Conservation (phyloP, 2,113 vertebrate genomes). For the Abramis brama region DNA sequence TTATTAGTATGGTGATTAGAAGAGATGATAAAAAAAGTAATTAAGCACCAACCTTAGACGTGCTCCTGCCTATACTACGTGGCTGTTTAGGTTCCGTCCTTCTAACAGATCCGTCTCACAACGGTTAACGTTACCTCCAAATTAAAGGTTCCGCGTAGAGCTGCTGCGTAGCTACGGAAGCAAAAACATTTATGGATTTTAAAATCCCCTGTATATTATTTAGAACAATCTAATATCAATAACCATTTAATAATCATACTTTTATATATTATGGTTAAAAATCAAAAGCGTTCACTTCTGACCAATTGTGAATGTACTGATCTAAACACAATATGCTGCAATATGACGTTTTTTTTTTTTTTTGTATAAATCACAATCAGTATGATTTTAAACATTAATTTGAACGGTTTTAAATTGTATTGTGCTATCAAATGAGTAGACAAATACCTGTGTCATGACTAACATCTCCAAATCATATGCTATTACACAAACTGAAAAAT, state of each 20-base stretch:
- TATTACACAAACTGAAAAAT: not conserved
- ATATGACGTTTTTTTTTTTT: not conserved
- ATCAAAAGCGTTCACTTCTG: not conserved
- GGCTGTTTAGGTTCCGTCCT: constrained; percentile 56
- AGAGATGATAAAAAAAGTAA: not conserved
- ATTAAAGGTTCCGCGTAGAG: constrained; percentile 39
- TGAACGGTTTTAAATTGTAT: not conserved
- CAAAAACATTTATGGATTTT: not conserved
- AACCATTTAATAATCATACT: too few species aligned
- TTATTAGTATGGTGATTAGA: not conserved
- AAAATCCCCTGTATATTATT: not conserved
- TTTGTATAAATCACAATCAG: not conserved
- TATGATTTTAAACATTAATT: not conserved
- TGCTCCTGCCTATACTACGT: constrained; percentile 51
- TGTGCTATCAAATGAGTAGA: not conserved
- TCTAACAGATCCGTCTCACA: constrained; percentile 2
- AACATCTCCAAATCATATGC: not conserved
- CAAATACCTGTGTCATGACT: not conserved
- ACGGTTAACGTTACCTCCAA: not conserved
- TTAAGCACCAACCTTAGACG: constrained; percentile 36
- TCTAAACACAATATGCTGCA: not conserved
- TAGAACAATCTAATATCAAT: not conserved
- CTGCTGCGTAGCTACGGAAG: not conserved
- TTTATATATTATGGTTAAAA: not conserved
- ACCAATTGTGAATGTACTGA: too few species aligned